Evolutionary conservation across 2,113 vertebrate genomes (phyloP).

Genomic region (Boulengerochromis microlepis): DNA sequence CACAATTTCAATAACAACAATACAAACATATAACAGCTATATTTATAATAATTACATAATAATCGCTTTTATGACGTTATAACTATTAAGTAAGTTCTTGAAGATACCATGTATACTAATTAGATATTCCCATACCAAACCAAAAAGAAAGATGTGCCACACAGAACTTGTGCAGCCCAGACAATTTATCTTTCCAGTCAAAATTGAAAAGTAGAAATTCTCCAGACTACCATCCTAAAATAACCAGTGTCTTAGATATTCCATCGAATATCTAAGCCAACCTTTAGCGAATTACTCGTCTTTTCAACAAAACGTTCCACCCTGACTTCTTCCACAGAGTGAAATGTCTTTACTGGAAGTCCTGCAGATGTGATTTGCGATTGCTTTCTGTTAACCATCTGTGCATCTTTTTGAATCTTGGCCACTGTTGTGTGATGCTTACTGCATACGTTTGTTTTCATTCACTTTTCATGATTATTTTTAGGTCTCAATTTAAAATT

Average conservation of each 20-base stretch:
- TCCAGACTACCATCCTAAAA: not conserved
- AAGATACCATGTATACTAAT: not conserved
- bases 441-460: not conserved
- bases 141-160: not conserved
- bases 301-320: not conserved
- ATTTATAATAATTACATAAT: not conserved
- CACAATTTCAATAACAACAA: not conserved
- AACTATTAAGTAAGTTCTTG: not conserved
- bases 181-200: not conserved
- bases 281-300: conserved; percentile 26
- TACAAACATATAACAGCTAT: not conserved
- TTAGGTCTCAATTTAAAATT: not conserved
- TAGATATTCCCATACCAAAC: not conserved
- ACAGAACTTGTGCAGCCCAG: not conserved
- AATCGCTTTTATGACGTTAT: not conserved
- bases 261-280: conserved; percentile 6
- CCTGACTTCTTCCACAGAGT: not conserved
- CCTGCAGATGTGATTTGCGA: not conserved
- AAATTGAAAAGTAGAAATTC: not conserved
- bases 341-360: not conserved
- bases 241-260: not conserved
- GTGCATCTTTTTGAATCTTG: not conserved
- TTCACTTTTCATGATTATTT: not conserved
- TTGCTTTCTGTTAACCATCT: not conserved
- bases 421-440: not conserved